These are phyloP conservation scores for Diplosoma virens DNA, from an alignment of 23 tunicate species.

Conservation along the genomic window DNA sequence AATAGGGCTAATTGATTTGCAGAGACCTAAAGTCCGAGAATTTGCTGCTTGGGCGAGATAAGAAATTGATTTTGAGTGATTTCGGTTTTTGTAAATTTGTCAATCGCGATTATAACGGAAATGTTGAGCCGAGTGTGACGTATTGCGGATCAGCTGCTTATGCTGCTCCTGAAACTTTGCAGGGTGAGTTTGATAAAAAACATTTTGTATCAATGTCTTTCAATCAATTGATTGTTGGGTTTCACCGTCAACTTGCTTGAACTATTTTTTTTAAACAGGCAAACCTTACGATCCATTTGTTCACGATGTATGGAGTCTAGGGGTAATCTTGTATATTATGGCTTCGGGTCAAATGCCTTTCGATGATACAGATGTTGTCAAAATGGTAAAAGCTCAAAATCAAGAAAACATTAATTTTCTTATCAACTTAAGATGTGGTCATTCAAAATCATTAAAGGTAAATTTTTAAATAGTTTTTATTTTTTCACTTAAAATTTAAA, in stretches of 20 bases:
- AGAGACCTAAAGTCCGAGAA: conserved; percentile 97
- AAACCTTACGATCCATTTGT: conserved; percentile 88
- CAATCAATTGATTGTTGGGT: no score
- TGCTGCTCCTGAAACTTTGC: conserved; percentile 96
- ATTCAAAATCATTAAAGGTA: conserved; percentile 72
- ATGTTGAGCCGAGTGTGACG: conserved; percentile 45
- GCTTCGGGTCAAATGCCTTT: conserved; percentile 97
- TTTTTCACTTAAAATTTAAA: no score
- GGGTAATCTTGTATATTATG: conserved; percentile 93
- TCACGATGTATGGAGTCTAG: conserved; percentile 96
- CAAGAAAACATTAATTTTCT: conserved; percentile 66
- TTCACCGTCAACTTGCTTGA: no score
- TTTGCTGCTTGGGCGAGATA: conserved; percentile 65
- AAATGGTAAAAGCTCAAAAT: conserved; percentile 93
- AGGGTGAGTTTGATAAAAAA: conserved; percentile 43
- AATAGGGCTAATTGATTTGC: conserved; percentile 11
- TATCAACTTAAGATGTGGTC: conserved; percentile 29
- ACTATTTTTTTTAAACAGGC: conserved; percentile 22
- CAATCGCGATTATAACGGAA: conserved; percentile 44
- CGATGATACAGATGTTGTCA: conserved; percentile 87
- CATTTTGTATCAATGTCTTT: neutral
- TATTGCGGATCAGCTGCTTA: conserved; percentile 97
- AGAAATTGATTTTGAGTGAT: conserved; percentile 75
- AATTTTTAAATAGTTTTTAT: no score
- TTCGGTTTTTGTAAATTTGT: conserved; percentile 88